Percentiles rank a stretch among this genome's conserved stretches.
Evolutionary conservation across 2,888 invertebrate genomes (phyloP).

Genomic region (Drosophila lutescens): DNA sequence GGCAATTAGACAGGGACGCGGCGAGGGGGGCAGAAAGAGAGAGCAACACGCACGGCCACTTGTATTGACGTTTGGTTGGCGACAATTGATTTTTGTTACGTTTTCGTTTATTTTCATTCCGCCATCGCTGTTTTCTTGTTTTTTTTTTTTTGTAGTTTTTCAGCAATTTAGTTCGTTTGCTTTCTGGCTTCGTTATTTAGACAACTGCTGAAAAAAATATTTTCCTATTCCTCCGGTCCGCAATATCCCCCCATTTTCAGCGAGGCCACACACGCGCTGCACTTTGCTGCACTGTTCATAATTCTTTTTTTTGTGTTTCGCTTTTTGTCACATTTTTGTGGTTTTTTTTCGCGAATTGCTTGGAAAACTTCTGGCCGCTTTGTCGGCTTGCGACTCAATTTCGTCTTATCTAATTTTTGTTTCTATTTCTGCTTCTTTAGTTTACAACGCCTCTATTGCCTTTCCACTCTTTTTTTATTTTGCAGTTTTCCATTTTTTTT

Average conservation of each 20-base stretch:
- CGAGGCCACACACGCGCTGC: slow-evolving; percentile 76
- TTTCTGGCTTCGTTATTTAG: slow-evolving; percentile 76
- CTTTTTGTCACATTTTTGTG: slow-evolving; percentile 44
- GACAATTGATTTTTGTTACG: slow-evolving; percentile 80
- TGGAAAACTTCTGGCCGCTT: slow-evolving; percentile 65
- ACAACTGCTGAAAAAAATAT: slow-evolving; percentile 76
- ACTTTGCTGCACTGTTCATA: slow-evolving; percentile 62
- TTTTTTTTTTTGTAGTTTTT: slow-evolving; percentile 49
- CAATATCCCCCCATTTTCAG: not conserved
- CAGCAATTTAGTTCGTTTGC: slow-evolving; percentile 81
- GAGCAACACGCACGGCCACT: slow-evolving; percentile 54
- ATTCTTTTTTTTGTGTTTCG: slow-evolving; percentile 36
- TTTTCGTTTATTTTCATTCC: slow-evolving; percentile 78
- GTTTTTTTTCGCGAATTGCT: slow-evolving; percentile 47
- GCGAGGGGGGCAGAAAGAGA: slow-evolving; percentile 20
- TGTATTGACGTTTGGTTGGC: slow-evolving; percentile 79
- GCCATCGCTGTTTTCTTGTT: slow-evolving; percentile 39
- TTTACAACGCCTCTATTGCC: slow-evolving; percentile 22
- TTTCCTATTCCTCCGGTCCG: slow-evolving; percentile 24
- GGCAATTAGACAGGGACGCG: not conserved
- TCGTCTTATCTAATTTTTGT: slow-evolving; percentile 76
- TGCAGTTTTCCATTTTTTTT: slow-evolving; percentile 49
- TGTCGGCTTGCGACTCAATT: slow-evolving; percentile 75
- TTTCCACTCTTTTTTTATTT: slow-evolving; percentile 9
- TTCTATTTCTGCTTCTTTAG: slow-evolving; percentile 37